phyloP scores from a whole-genome alignment of 92 coral and sea anemone species.

The Porites cylindrica region DNA sequence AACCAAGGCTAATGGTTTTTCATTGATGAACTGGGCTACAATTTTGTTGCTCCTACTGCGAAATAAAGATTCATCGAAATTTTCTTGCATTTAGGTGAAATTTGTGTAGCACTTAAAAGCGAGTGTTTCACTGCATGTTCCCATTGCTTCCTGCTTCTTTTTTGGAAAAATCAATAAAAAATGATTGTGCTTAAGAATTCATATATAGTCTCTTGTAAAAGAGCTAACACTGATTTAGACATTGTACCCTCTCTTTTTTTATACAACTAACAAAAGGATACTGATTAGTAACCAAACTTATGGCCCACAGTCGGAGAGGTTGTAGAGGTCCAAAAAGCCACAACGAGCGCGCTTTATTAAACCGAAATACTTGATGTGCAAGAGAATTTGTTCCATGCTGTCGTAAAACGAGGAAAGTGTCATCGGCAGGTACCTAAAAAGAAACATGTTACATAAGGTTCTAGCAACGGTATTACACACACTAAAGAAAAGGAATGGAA shows the following conservation, averaged over 20 bases:
- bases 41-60: too few relatives aligned
- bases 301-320: slow-evolving; percentile 80
- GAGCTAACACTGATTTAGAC: neutral
- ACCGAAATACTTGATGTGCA: slow-evolving; percentile 83
- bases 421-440: slow-evolving; percentile 70
- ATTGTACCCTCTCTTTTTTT: neutral
- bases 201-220: too few relatives aligned
- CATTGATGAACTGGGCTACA: too few relatives aligned
- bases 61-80: too few relatives aligned
- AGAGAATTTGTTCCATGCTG: slow-evolving; percentile 58
- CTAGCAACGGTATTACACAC: neutral
- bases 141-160: too few relatives aligned
- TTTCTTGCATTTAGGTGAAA: too few relatives aligned
- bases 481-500: too few relatives aligned
- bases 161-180: too few relatives aligned
- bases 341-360: slow-evolving; percentile 79
- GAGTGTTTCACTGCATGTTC: too few relatives aligned
- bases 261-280: slow-evolving; percentile 64
- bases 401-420: slow-evolving; percentile 84
- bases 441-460: too few relatives aligned
- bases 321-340: slow-evolving; percentile 81
- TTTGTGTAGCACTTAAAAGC: too few relatives aligned
- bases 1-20: neutral
- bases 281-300: slow-evolving; percentile 81
- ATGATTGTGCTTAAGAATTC: too few relatives aligned